Conservation (phyloP, 2,888 invertebrate species). For the Ellobium chinense region DNA sequence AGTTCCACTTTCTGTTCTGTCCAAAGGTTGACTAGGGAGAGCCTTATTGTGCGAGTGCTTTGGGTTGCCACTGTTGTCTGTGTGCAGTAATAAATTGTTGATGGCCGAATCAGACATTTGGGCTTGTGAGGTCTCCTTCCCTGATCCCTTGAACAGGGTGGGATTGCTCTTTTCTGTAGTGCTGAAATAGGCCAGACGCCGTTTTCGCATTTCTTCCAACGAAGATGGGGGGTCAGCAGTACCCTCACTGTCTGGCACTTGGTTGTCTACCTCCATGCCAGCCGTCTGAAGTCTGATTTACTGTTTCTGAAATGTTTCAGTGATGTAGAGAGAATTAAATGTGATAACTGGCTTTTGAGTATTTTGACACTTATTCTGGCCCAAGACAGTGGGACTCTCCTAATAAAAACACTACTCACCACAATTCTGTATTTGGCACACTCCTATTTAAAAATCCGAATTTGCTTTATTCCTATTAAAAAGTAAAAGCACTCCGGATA, state of each 20-base stretch:
- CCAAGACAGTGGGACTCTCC: no score
- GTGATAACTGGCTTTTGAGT: no score
- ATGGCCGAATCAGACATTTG: background rate
- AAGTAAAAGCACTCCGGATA: no score
- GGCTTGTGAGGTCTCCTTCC: background rate
- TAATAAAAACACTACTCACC: no score
- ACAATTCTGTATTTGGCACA: no score
- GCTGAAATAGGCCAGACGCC: slow-evolving; percentile 62
- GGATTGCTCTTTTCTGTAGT: background rate
- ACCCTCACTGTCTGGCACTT: background rate
- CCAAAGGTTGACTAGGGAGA: background rate
- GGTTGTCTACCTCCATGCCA: background rate
- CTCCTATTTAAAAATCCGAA: no score
- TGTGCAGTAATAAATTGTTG: slow-evolving; percentile 23
- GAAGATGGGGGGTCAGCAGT: background rate
- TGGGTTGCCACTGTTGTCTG: background rate
- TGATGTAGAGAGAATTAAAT: no score
- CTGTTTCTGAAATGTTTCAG: background rate
- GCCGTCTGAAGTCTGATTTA: background rate
- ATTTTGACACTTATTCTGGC: no score
- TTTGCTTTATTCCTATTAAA: no score
- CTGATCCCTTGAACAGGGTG: no score
- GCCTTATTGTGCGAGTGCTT: background rate
- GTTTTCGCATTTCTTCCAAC: slow-evolving; percentile 60
- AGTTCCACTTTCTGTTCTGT: background rate